phyloP scores from a whole-genome alignment of 2,888 invertebrate species.

The Drosophila nr. perissopoda region DNA sequence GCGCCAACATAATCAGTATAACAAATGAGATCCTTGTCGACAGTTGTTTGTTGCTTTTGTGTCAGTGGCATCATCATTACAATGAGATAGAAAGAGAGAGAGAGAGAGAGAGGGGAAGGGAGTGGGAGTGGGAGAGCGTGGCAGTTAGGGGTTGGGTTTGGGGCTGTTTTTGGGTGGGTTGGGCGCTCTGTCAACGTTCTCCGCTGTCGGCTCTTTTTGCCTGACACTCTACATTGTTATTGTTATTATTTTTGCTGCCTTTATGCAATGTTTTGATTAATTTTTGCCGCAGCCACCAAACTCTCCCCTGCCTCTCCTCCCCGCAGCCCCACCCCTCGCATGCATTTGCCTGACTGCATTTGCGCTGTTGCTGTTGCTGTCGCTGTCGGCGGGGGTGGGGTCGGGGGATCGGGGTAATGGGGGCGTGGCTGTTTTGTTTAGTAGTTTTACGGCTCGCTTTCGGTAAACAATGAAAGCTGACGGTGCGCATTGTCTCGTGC shows the following conservation, averaged over 20 bases:
- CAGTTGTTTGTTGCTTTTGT: conserved; percentile 82
- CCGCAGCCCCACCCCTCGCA: conserved; percentile 14
- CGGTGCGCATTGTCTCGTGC: conserved; percentile 74
- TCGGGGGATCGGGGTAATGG: conserved; percentile 11
- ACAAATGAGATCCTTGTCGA: conserved; percentile 84
- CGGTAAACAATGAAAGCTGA: conserved; percentile 74
- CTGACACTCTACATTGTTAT: conserved; percentile 84
- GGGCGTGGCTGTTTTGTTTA: conserved; percentile 71
- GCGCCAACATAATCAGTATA: conserved; percentile 83
- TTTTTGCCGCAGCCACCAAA: conserved; percentile 78
- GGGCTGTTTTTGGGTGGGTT: background rate
- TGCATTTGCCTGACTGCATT: conserved; percentile 78
- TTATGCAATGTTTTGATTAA: conserved; percentile 85
- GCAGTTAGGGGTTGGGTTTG: background rate
- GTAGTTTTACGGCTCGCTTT: conserved; percentile 81
- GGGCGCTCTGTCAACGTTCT: conserved; percentile 52
- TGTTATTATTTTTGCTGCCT: conserved; percentile 85
- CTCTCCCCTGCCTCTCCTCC: conserved; percentile 2
- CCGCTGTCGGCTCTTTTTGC: conserved; percentile 67
- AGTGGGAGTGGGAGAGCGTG: conserved; percentile 1
- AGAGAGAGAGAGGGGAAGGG: background rate
- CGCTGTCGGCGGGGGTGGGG: background rate
- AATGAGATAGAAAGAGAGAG: conserved; percentile 21
- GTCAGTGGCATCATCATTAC: conserved; percentile 76
- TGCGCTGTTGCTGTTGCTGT: conserved; percentile 39